phyloP scores from a whole-genome alignment of 2,113 vertebrate genomes.

The Phocoena sinus region DNA sequence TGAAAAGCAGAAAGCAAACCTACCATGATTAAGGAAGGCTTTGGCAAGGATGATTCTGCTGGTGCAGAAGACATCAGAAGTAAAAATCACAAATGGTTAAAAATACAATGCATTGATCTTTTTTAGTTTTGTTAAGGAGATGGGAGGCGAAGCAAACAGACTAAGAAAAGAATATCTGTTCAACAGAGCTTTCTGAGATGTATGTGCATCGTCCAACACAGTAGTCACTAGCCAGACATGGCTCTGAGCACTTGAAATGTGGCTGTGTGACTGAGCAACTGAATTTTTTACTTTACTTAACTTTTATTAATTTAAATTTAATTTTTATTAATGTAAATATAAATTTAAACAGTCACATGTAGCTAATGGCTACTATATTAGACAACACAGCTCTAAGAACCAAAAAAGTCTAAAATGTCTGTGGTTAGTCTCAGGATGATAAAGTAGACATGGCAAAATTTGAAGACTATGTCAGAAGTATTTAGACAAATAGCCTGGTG shows the following conservation, averaged over 20 bases:
- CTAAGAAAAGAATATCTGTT: neutral
- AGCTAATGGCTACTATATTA: neutral
- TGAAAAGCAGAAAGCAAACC: slow-evolving; percentile 21
- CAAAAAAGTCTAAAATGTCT: neutral
- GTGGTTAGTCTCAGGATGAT: neutral
- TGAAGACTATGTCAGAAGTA: neutral
- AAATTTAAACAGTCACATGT: neutral
- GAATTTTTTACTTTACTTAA: neutral
- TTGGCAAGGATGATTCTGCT: neutral
- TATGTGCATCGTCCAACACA: neutral
- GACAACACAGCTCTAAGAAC: neutral
- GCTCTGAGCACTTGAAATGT: neutral
- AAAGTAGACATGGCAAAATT: neutral
- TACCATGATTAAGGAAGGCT: neutral
- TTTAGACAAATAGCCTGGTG: neutral
- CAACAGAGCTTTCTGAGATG: neutral
- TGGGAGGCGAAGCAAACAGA: neutral
- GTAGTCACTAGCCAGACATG: neutral
- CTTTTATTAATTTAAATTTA: neutral
- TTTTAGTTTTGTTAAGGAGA: neutral
- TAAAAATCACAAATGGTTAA: neutral
- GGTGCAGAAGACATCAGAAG: neutral
- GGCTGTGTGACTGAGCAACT: neutral
- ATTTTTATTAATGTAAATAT: neutral
- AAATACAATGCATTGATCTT: neutral